Evolutionary conservation across 1,140 invertebrate species (phyloP), one percentile per base, ranked within the genome.

Genomic region (Adelges cooleyi): DNA sequence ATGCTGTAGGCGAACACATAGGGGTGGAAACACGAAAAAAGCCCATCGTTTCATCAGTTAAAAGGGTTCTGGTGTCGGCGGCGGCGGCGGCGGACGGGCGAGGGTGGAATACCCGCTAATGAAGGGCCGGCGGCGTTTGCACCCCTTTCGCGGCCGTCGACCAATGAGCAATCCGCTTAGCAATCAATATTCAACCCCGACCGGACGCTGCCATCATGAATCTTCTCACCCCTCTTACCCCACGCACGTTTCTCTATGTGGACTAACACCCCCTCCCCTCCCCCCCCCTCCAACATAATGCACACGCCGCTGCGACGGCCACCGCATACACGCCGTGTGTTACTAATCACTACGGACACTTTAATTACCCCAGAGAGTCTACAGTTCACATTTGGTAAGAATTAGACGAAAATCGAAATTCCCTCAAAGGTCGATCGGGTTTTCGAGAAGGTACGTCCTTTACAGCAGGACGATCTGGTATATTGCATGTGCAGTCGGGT

Each of bases 191-290:
- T 59, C 54, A 59, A 59, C 54, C 54, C 54, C 54, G 18, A 40
- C 54, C 54, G 54, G 54, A 59, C 54, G 54, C 54, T 59, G 54
- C 54, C 54, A 59, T 59, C 54, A 59, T 59, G 54, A 59, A 59
- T 59, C 54, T 59, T 59, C 54, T 33, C 54, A 6, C 23, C 15
- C 15, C 40, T 44, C 40, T n/a, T n/a, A 8, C n/a, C 15, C 29
- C 29, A 6, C 11, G 29, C 29, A 33, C 29, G 5, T 6, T 33
- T 33, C 11, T 33, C 29, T 11, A 11, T n/a, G 11, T 33, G 11
- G 29, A 33, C 29, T 6, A 33, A 33, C 29, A 6, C 29, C 11
- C 29, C 29, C 29, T 33, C 29, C 29, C 11, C 29, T 11, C 29
- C 11, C 29, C 29, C 11, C 29, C 11, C 29, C 29, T 11, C 11